Evolutionary conservation across 2,113 vertebrate species (phyloP), one percentile per base, ranked within the genome.

Genomic region (Phaetusa simplex): DNA sequence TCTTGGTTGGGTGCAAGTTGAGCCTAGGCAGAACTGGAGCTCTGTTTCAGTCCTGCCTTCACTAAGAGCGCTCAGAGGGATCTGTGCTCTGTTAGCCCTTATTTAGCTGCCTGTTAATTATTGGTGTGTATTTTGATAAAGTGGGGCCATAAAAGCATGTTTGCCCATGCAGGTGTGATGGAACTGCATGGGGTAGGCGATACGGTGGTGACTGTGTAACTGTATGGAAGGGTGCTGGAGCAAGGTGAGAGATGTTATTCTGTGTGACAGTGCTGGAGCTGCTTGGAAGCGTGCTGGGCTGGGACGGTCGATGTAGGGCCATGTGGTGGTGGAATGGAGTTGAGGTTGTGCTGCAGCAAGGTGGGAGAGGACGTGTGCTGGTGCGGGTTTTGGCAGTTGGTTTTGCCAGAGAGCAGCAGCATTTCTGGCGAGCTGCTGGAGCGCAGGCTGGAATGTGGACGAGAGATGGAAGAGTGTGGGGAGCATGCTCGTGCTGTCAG

Each of bases 311-410:
- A 14, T 59, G 34, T 59, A 36, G 58, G 58, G 58, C 22, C n/a
- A 4, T 11, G 21, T 59, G 56, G 21, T 59, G 32, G 56, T 14
- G 32, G 56, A n/a, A 22, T 24, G 58, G 34, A n/a, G 58, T 14
- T 59, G 34, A 59, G 34, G 58, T 23, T 24, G 81, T 55, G 81
- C 69, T 55, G 69, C 45, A 20, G 45, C 19, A 38, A 16, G 50
- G 2, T 2, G 29, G 38, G 29, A 14, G 26, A 32, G 36, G 58
- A 11, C 1, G 0, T 8, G 26, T 61, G 50, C 30, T 47, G 1
- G 3, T 13, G 3, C 4, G 6, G 50, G 29, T 40, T 40, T 34
- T 40, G 80, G 72, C 15, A 9, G 3, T 38, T 24, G 2, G 8
- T 49, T 43, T 58, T 56, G n/a, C 61, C 40, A 20, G 42, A 38